Base-by-base conservation (phyloP, 2,797 vertebrate species). In the Danio kyathit region DNA sequence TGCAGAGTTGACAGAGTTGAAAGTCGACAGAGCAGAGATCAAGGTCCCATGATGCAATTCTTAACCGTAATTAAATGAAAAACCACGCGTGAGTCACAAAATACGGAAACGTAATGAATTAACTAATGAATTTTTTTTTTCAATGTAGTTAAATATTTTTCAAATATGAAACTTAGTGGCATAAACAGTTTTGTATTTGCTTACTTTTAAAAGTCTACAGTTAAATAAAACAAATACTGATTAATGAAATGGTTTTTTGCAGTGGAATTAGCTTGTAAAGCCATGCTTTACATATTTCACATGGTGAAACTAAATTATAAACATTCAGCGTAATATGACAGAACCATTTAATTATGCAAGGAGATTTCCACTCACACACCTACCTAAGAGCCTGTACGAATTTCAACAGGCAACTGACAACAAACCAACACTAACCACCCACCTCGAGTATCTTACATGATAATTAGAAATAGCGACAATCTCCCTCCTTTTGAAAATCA, bases 401-500 rank as follows among this genome's bases (percentile, higher is more conserved):
- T 46, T 72, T 40, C 9, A 52, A 64, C 29, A 67, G 54, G 38
- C 46, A 43, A 63, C 56, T 44, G 65, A 57, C 63, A 81, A 70
- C 74, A 71, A 51, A 38, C 14, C 19, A 49, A 74, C 52, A 46
- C 41, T 19, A 54, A 61, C 70, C 57, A 40, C 78, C 69, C 59
- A 54, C 54, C 19, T 56, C 13, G 7, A 13, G 19, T 38, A 40
- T 79, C 83, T 81, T 72, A 41, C 19, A 17, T 17, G 40, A 67
- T 83, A 78, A 83, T 67, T 75, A 40, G 46, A 60, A 65, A 41
- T 38, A 4, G 8, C 10, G 54, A 73, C 61, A 69, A 21, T 79
- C 66, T 71, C 21, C 38, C 59, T 81, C 70, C 40, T 65, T 82
- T 79, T 79, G 49, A 70, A 83, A 83, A 84, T 75, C 29, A 72